Conservation (phyloP, 2,797 vertebrate species). For the Danio tinwini region DNA sequence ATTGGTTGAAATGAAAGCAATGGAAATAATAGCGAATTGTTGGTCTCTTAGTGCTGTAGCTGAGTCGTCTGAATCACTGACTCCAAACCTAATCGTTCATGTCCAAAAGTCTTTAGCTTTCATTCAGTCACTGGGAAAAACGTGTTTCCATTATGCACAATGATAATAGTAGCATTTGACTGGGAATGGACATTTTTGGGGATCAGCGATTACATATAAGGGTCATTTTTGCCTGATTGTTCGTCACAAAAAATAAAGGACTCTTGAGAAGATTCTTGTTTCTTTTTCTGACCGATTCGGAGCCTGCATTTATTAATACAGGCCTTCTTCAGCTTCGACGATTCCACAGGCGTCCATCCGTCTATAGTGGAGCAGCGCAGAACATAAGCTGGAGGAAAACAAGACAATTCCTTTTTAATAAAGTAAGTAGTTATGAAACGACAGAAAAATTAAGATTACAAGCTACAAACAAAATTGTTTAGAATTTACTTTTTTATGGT, state of each 20-base stretch:
- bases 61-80: not conserved
- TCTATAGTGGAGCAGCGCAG: conserved; percentile 63
- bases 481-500: not conserved
- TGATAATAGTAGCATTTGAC: not conserved
- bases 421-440: not conserved
- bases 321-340: conserved; percentile 66
- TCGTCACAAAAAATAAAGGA: conserved; percentile 54
- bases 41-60: not conserved
- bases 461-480: not conserved
- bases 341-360: conserved; percentile 65
- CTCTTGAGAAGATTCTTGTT: conserved; percentile 55
- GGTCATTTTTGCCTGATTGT: conserved; percentile 48
- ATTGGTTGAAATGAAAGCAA: conserved; percentile 16
- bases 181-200: not conserved
- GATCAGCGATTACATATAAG: conserved; percentile 51
- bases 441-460: not conserved
- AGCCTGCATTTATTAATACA: conserved; percentile 66
- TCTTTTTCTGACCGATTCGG: conserved; percentile 64
- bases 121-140: not conserved
- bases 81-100: not conserved
- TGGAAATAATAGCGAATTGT: not conserved
- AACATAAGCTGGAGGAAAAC: conserved; percentile 58
- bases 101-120: not conserved
- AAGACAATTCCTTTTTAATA: not conserved
- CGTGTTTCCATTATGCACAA: not conserved